Evolutionary conservation across 2,797 vertebrate genomes (phyloP), one percentile per base, ranked within the genome.

Genomic region (Tokudaia tokunoshimensis): DNA sequence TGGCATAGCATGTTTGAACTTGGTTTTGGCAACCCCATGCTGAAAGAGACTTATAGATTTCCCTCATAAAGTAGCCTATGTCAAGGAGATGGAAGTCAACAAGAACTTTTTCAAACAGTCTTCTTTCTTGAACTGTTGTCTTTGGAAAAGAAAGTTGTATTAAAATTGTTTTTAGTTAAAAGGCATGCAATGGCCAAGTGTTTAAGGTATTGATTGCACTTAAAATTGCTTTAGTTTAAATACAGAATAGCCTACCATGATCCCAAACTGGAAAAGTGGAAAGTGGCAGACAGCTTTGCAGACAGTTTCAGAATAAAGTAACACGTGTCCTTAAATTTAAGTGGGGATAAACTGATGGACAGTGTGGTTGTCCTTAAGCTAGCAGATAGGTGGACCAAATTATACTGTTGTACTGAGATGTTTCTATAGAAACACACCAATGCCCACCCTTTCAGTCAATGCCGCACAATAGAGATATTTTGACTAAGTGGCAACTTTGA

Each of bases 331-430:
- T 98, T 98, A 97, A 97, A 91, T 29, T 97, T 98, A 91, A 91
- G 93, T 95, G 97, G 97, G 81, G 72, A 7, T 97, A 95, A 98
- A 98, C 96, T 0, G 2, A 61, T 93, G 94, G 97, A 81, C 94
- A 87, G 86, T 97, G 65, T 96, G 89, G 91, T n/a, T 8, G 3
- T 59, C 93, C 96, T 63, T 94, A 86, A 85, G 95, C 96, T 98
- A 94, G 92, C 96, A 96, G 94, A 97, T 92, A 96, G 91, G 94
- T 96, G 98, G 98, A 98, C 98, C 98, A 99, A 98, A 91, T 97
- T 94, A 95, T 89, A 90, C 95, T 97, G 55, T 95, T 97, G 89
- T 97, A 92, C 91, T 98, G 85, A 97, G 97, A 86, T 97, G 95
- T 89, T 97, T 83, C 95, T 84, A 0, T 95, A 91, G 84, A 97